Evolutionary conservation across 2,113 vertebrate species (phyloP).

Genomic region (Scortum barcoo): DNA sequence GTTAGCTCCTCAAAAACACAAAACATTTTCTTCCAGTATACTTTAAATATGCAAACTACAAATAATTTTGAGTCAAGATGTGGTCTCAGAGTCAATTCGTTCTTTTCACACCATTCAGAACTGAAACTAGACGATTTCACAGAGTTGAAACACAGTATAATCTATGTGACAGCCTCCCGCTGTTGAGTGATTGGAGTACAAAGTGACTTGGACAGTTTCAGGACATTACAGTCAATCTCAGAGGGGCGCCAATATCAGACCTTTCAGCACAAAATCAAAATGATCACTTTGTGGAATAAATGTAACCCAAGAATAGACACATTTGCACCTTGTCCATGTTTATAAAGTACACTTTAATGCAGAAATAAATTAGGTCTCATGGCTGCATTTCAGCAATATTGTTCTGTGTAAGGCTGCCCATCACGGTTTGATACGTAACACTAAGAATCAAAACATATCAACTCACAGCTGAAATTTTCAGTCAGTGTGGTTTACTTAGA

Average conservation of each 20-base stretch:
- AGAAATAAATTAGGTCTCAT: background rate
- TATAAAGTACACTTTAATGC: background rate
- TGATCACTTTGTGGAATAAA: slow-evolving; percentile 7
- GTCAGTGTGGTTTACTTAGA: background rate
- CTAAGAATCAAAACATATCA: background rate
- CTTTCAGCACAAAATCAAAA: background rate
- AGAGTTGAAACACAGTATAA: background rate
- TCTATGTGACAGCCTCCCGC: slow-evolving; percentile 16
- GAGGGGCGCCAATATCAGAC: background rate
- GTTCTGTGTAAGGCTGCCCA: background rate
- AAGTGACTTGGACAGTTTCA: slow-evolving; percentile 47
- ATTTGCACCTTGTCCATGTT: background rate
- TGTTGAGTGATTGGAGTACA: slow-evolving; percentile 38
- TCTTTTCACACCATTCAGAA: background rate
- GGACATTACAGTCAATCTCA: slow-evolving; percentile 34
- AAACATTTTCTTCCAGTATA: background rate
- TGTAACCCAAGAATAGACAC: background rate
- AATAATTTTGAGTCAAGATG: background rate
- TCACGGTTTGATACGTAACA: background rate
- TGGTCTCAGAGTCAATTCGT: background rate
- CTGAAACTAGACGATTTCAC: slow-evolving; percentile 1
- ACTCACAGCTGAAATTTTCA: background rate
- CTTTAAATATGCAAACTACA: slow-evolving; percentile 3
- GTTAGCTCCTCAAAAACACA: background rate
- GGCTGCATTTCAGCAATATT: background rate